phyloP scores from a whole-genome alignment of 2,888 invertebrate genomes.

The Steinernema scapterisci region DNA sequence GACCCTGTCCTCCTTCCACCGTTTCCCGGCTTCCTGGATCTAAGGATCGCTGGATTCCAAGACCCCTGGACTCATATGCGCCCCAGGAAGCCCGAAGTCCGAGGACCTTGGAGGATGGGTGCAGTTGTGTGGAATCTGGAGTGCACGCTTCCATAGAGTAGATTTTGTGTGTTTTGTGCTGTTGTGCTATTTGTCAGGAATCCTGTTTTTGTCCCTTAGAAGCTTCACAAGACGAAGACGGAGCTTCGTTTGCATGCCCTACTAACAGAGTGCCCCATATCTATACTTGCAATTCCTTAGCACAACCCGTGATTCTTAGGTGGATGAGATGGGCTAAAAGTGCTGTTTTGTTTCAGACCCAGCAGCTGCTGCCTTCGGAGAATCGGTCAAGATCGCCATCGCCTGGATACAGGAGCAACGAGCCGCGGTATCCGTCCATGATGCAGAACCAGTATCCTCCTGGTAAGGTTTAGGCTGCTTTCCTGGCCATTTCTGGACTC shows the following conservation, averaged over 20 bases:
- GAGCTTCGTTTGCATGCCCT: neutral
- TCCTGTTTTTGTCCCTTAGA: neutral
- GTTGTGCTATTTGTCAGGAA: neutral
- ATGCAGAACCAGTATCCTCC: conserved; percentile 26
- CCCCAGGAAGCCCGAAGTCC: no score
- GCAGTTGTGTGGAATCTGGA: neutral
- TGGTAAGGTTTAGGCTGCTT: neutral
- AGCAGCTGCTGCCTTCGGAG: conserved; percentile 56
- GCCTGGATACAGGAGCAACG: conserved; percentile 23
- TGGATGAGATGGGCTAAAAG: neutral
- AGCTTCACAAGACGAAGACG: neutral
- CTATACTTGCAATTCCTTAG: no score
- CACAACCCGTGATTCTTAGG: neutral
- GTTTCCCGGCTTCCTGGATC: no score
- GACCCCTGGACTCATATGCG: no score
- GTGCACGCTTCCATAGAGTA: neutral
- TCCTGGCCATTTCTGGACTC: neutral
- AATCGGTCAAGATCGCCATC: conserved; percentile 7
- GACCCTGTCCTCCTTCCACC: neutral
- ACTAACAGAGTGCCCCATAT: no score
- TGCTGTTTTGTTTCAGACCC: conserved; percentile 50
- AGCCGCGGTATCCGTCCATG: conserved; percentile 2
- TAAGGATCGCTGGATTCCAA: no score
- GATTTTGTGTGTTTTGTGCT: neutral
- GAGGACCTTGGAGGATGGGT: neutral